Percentiles rank a stretch among this genome's conserved stretches.
phyloP scores from a whole-genome alignment of 2,797 vertebrate genomes.

The Sibirionetta formosa region DNA sequence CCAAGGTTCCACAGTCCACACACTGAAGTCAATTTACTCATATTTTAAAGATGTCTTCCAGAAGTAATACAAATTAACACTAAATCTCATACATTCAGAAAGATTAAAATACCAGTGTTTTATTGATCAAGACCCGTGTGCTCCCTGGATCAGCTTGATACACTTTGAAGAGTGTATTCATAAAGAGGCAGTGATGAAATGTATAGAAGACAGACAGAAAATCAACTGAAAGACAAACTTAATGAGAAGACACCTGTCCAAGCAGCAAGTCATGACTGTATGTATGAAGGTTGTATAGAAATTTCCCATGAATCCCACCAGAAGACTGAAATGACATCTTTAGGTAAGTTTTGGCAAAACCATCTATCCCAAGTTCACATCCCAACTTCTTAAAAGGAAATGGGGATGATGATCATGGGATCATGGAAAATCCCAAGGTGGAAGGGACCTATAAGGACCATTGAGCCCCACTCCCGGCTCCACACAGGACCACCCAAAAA shows the following conservation, averaged over 20 bases:
- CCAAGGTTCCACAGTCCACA: not conserved
- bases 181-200: not conserved
- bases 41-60: not conserved
- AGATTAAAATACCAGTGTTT: not conserved
- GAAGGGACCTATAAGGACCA: not conserved
- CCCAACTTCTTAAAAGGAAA: constrained; percentile 7
- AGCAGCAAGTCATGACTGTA: not conserved
- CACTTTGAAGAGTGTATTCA: not conserved
- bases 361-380: not conserved
- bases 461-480: not conserved
- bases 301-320: not conserved
- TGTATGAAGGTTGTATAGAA: not conserved
- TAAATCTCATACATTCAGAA: not conserved
- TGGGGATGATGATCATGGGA: not conserved
- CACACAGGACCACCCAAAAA: too few species aligned
- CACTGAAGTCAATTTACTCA: not conserved
- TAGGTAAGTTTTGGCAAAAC: not conserved
- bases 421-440: not conserved
- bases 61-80: not conserved
- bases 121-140: not conserved
- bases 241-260: not conserved
- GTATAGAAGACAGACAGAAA: not conserved
- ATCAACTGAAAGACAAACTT: not conserved
- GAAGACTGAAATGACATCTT: constrained; percentile 12
- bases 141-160: not conserved